Conservation (phyloP, 2,888 invertebrate species). For the Adelognathus sp. region DNA sequence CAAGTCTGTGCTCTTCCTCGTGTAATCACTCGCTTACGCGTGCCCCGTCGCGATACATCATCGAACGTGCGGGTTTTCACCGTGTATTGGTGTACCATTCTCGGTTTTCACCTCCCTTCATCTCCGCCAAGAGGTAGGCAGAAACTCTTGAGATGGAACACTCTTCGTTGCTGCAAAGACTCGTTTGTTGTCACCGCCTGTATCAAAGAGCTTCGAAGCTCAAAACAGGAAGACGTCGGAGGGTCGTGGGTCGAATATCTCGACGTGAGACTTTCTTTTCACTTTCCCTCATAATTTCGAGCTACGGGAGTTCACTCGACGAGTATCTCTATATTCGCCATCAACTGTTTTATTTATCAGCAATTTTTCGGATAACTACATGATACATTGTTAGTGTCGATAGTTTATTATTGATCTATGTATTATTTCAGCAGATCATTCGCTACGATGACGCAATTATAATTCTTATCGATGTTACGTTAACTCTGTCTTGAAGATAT, state of each 20-base stretch:
- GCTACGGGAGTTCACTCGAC: background rate
- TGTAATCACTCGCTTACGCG: conserved; percentile 53
- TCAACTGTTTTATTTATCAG: background rate
- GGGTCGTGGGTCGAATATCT: background rate
- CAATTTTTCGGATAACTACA: background rate
- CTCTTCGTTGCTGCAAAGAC: conserved; percentile 12
- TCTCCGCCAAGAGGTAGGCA: background rate
- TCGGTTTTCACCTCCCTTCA: conserved; percentile 41
- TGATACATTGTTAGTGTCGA: no score
- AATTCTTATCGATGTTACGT: no score
- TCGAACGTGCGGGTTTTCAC: conserved; percentile 15
- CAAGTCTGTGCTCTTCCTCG: conserved; percentile 33
- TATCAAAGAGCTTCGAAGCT: conserved; percentile 54
- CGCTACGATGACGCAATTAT: no score
- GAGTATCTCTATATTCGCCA: background rate
- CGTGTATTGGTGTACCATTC: conserved; percentile 38
- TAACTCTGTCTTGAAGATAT: no score
- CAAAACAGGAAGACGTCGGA: conserved; percentile 18
- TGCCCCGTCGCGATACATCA: conserved; percentile 41
- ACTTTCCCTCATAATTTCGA: conserved; percentile 14
- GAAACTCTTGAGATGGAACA: conserved; percentile 34
- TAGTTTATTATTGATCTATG: no score
- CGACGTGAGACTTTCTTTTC: conserved; percentile 18
- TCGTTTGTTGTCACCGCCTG: conserved; percentile 12
- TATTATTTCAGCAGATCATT: no score